Conservation (phyloP, 92 coral and sea anemone genomes). For the Epizoanthus scotinus region DNA sequence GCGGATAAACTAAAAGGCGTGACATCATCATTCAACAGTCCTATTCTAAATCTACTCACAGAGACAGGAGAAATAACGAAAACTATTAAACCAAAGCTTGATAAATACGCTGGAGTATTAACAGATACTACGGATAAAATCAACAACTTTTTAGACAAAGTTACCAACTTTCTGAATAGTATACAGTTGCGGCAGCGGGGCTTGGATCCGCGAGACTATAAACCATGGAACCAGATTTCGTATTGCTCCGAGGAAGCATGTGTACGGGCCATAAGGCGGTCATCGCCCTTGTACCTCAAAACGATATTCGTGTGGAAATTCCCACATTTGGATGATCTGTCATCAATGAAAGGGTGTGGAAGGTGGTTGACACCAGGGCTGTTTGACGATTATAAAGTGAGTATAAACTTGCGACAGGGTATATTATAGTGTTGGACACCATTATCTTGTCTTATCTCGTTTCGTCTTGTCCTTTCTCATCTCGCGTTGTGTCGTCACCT, state of each 20-base stretch:
- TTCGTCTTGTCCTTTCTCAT: too few species aligned
- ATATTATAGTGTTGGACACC: too few species aligned
- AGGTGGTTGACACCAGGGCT: constrained; percentile 94
- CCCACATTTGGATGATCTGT: constrained; percentile 96
- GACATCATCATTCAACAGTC: constrained; percentile 72
- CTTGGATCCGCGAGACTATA: constrained; percentile 74
- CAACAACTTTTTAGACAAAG: constrained; percentile 70
- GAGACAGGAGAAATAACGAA: constrained; percentile 80
- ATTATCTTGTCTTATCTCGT: too few species aligned
- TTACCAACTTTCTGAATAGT: constrained; percentile 74
- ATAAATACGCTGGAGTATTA: constrained; percentile 63
- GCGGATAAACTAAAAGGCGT: constrained; percentile 73
- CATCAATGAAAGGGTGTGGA: constrained; percentile 75
- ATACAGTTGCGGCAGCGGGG: constrained; percentile 90
- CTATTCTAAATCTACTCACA: constrained; percentile 75
- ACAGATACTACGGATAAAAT: constrained; percentile 66
- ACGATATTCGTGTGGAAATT: constrained; percentile 91
- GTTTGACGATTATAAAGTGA: constrained; percentile 91
- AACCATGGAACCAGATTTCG: constrained; percentile 73
- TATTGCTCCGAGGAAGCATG: constrained; percentile 87
- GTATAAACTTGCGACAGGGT: not conserved
- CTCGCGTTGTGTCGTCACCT: too few species aligned
- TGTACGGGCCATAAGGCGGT: constrained; percentile 72
- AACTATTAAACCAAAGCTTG: constrained; percentile 71
- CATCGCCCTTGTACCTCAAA: constrained; percentile 72